Evolutionary conservation across 2,797 vertebrate genomes (phyloP), one percentile per base, ranked within the genome.

Genomic region (Anabas testudineus): DNA sequence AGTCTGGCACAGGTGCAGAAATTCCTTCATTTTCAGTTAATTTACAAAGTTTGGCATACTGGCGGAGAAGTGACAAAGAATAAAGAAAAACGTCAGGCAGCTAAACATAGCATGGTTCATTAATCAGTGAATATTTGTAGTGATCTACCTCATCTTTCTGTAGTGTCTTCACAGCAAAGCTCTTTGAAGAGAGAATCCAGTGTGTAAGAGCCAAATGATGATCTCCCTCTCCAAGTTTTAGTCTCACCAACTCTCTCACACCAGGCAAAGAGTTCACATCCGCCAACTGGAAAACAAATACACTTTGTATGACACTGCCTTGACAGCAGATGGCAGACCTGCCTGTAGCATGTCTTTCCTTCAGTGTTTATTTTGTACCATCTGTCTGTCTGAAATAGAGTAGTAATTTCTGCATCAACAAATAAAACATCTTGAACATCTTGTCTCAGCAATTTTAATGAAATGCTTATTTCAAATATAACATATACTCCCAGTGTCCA

Each of bases 141-240:
- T 1, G 9, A 43, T 70, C 81, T 62, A 97, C 98, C 94, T 98
- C 95, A 10, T 95, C 93, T 83, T 96, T 99, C 78, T 93, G 95
- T 43, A 95, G 76, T 1, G 96, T 97, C 76, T 96, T 97, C 76
- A 99, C 91, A 61, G 93, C 92, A 61, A 98, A 95, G 81, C 94
- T 93, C 86, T 96, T 99, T 19, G 97, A 96, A 10, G 96, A 97
- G 3, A 99, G 95, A 76, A 97, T 94, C 98, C 98, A 99, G 90
- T 93, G 95, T 30, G 96, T 78, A 10, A 99, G 94, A 67, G 96
- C 95, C 93, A 96, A 92, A 28, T 91, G 91, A 80, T 92, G 92
- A 69, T 92, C 87, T 72, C 95, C 95, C 37, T 90, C 83, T 69
- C 93, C 91, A 45, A 89, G 87, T 45, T 87, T 91, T 28, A 95